Evolutionary conservation across 2,113 vertebrate species (phyloP).

Genomic region (Gnathonemus longibarbis): DNA sequence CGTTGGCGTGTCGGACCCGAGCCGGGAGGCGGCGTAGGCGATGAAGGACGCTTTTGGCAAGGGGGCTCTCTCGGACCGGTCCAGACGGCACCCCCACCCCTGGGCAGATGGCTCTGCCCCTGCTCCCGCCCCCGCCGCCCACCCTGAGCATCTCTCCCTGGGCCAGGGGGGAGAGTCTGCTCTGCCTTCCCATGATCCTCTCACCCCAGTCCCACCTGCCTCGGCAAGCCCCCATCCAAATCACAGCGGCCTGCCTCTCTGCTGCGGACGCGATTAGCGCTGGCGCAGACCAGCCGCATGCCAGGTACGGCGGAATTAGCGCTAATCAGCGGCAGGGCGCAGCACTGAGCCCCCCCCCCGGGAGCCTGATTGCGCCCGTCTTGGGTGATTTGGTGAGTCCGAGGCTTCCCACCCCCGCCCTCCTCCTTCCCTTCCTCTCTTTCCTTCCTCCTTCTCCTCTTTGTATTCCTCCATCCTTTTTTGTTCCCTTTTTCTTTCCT

Average conservation of each 20-base stretch:
- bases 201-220: conserved; percentile 27
- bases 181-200: conserved; percentile 28
- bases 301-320: conserved; percentile 34
- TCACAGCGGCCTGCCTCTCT: background rate
- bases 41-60: conserved; percentile 32
- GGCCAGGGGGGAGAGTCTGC: background rate
- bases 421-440: conserved; percentile 2
- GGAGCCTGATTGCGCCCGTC: conserved; percentile 42
- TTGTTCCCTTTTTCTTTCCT: conserved; percentile 12
- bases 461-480: background rate
- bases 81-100: conserved; percentile 69
- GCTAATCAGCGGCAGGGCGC: conserved; percentile 36
- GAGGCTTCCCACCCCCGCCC: background rate
- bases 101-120: conserved; percentile 68
- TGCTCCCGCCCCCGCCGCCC: conserved; percentile 31
- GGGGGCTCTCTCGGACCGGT: conserved; percentile 52
- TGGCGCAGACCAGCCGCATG: conserved; percentile 13
- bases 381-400: conserved; percentile 42
- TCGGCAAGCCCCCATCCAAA: conserved; percentile 39
- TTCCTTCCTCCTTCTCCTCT: background rate
- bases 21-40: background rate
- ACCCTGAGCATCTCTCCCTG: conserved; percentile 21
- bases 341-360: conserved; percentile 32
- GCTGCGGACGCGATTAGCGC: conserved; percentile 31
- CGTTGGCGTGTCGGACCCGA: background rate